A percentile compares a stretch with the other conserved stretches of the same genome.
These are phyloP conservation scores for Pollicipes pollicipes DNA, from an alignment of 1,140 invertebrate genomes.

Conservation along the genomic window DNA sequence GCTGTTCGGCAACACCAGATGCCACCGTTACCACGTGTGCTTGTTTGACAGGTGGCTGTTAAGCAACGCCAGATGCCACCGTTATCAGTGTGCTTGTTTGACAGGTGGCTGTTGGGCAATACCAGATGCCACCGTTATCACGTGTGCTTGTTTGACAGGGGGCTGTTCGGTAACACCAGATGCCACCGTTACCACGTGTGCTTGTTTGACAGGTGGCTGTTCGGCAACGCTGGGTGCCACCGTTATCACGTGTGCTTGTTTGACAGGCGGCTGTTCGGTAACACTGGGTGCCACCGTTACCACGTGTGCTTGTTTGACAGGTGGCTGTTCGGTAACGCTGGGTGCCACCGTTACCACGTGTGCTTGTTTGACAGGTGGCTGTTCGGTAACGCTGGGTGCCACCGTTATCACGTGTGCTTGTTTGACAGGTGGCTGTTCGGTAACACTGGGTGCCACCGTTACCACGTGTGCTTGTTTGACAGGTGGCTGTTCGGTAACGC, in stretches of 20 bases:
- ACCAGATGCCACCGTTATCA: conserved; percentile 25
- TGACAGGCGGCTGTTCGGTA: too few species aligned
- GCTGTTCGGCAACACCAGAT: conserved; percentile 25
- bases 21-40: conserved; percentile 22
- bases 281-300: neutral
- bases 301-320: neutral
- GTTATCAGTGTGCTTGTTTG: too few species aligned
- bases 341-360: neutral
- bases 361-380: too few species aligned
- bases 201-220: too few species aligned
- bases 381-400: too few species aligned
- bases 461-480: conserved; percentile 11
- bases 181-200: too few species aligned
- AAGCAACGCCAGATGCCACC: conserved; percentile 25
- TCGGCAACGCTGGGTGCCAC: too few species aligned
- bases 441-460: conserved; percentile 24
- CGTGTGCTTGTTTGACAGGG: conserved; percentile 19
- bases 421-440: conserved; percentile 27
- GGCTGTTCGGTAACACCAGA: conserved; percentile 25
- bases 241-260: too few species aligned
- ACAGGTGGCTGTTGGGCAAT: conserved; percentile 27
- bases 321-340: neutral
- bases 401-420: neutral
- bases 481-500: conserved; percentile 27
- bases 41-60: conserved; percentile 26